A percentile compares a stretch with the other conserved stretches of the same genome.
Conservation (phyloP, 2,113 vertebrate genomes). For the Micronycteris hirsuta region DNA sequence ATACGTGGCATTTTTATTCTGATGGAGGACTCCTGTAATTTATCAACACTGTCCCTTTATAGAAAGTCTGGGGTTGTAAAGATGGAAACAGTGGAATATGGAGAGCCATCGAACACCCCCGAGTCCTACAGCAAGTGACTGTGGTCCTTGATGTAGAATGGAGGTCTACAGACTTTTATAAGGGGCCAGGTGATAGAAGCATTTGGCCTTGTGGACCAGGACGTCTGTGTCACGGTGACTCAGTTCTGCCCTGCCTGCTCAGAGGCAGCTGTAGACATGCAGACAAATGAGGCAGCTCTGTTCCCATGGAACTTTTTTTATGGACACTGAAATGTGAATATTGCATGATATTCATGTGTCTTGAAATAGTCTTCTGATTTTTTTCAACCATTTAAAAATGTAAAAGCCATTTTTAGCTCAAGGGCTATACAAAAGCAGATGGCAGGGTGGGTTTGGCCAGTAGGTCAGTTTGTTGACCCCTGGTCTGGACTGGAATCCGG, state of each 20-base stretch:
- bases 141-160: background rate
- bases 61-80: background rate
- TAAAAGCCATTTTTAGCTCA: background rate
- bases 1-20: conserved; percentile 32
- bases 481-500: background rate
- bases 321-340: background rate
- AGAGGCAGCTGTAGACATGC: background rate
- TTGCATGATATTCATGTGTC: background rate
- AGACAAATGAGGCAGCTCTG: background rate
- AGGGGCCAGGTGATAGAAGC: background rate
- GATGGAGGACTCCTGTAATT: background rate
- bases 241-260: background rate
- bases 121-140: background rate
- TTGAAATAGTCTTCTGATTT: background rate
- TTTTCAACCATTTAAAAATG: background rate
- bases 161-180: background rate
- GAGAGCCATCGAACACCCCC: background rate
- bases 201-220: background rate
- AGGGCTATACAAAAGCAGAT: background rate
- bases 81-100: background rate
- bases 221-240: background rate
- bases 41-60: background rate
- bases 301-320: background rate
- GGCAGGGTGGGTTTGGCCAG: background rate
- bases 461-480: background rate